These are phyloP conservation scores for Micrasema minimum DNA, from an alignment of 1,140 invertebrate species.

Conservation along the genomic window DNA sequence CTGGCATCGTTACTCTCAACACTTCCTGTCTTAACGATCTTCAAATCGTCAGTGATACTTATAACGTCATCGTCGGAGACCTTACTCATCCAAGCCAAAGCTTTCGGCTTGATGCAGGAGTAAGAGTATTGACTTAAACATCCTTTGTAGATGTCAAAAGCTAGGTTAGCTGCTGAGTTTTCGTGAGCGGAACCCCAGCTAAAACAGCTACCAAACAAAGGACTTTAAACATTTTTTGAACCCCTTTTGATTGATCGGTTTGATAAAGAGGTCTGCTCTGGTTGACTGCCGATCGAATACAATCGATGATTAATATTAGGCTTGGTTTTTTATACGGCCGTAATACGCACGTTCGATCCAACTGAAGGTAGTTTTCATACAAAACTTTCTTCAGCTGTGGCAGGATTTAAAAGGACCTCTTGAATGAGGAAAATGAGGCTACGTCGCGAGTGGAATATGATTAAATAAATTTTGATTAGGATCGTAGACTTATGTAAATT, in stretches of 20 bases:
- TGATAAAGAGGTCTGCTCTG: conserved; percentile 56
- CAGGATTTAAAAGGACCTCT: conserved; percentile 11
- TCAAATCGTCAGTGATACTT: conserved; percentile 77
- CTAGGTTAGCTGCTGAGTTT: conserved; percentile 68
- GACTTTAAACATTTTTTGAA: conserved; percentile 26
- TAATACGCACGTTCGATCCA: not conserved
- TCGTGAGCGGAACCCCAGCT: conserved; percentile 39
- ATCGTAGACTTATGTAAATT: conserved; percentile 1
- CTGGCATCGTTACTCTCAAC: conserved; percentile 61
- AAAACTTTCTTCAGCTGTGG: not conserved
- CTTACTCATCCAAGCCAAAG: conserved; percentile 76
- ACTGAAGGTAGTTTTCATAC: too few relatives aligned
- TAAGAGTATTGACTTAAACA: conserved; percentile 73
- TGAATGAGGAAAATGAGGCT: conserved; percentile 45
- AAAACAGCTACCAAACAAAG: conserved; percentile 32
- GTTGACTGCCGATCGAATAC: conserved; percentile 64
- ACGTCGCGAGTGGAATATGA: conserved; percentile 38
- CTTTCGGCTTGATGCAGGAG: conserved; percentile 80
- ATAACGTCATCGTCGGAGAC: conserved; percentile 75
- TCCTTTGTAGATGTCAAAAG: conserved; percentile 71
- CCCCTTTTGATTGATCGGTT: not conserved
- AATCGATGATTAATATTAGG: conserved; percentile 60
- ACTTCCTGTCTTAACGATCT: conserved; percentile 72
- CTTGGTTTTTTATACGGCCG: conserved; percentile 67
- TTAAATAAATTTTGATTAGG: conserved; percentile 27